Base-by-base conservation (phyloP, 1,140 invertebrate genomes). In the Euschistus heros region DNA sequence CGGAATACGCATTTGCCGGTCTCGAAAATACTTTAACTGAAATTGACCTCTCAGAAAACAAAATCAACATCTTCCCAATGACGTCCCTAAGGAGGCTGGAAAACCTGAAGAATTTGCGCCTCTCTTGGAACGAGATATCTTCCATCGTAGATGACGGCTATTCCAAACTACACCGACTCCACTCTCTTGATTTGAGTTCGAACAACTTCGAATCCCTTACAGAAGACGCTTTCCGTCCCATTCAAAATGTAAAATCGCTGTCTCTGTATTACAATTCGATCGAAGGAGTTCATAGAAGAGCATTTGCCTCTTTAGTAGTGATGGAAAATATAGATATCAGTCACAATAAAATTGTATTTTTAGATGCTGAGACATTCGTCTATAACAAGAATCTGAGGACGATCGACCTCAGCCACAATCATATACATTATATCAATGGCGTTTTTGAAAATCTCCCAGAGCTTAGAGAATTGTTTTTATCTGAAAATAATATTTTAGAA, bases 401-500 rank as follows among this genome's bases (percentile, higher is more conserved):
- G 0, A 84, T 94, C 68, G 91, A 94, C 74, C 74, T 94, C 37
- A 91, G 88, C 71, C 85, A 91, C 72, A 94, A 94, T 77, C 91
- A 94, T 72, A 80, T 94, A 17, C 91, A 94, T 73, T 83, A 86
- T 65, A 86, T 94, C 2, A 81, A 82, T 33, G 88, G 88, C 0
- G 81, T 92, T 0, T 94, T 95, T 73, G 81, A 85, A 17, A 84
- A 85, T 71, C 75, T 94, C 57, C 83, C 83, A 0, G 84, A 91
- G 65, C 75, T 95, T 2, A 80, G 85, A 44, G 84, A 86, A 73
- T 77, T 94, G 22, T 92, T 92, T 73, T 76, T 94, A n/a, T 87
- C 88, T 0, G 89, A 93, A 74, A 95, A 95, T 73, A 94, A 94
- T 74, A 88, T 95, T 57, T 75, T 92, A 0, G 88, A 92, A 74